Evolutionary conservation across 2,113 vertebrate genomes (phyloP), one percentile per base, ranked within the genome.

Genomic region (Empidonax alnorum): DNA sequence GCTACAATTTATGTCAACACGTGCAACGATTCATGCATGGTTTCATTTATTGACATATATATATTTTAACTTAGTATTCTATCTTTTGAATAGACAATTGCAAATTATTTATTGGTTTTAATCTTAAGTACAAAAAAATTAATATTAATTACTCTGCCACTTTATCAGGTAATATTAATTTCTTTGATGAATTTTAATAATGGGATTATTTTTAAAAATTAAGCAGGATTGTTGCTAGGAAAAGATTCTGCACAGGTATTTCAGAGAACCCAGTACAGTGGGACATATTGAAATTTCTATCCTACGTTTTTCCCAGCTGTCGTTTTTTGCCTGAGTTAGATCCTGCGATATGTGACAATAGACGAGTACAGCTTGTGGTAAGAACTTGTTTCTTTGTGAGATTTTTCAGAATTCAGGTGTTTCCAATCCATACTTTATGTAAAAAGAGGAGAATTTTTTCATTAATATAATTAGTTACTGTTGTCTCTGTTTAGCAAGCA

Each of bases 341-440:
- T 93, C 97, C 98, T 84, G 98, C 91, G 3, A 55, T 98, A 88
- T 93, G 98, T 96, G 98, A 97, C 52, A 98, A 98, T 90, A 98
- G 98, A 97, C 97, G 92, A 97, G 98, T 99, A 96, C 99, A 99
- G 89, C 98, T 99, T 56, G 97, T 99, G 98, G 99, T 99, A 98
- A 99, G 98, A 96, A 94, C 88, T 58, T 94, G 12, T 96, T 94
- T 92, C 75, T 63, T 46, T 69, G 65, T 95, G 81, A 88, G 71
- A 81, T 91, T 79, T 92, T 92, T 23, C 47, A 72, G 62, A 92
- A 75, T 82, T 37, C 8, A 24, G 37, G 12, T 94, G 33, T 61
- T 95, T 93, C 58, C 61, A 84, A 82, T 85, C 66, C 12, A 5
- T 65, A 42, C 17, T 74, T 88, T 65, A 13, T 86, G 55, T 88